Conservation (phyloP, 2,888 invertebrate species). For the Hypomecis atomaria region DNA sequence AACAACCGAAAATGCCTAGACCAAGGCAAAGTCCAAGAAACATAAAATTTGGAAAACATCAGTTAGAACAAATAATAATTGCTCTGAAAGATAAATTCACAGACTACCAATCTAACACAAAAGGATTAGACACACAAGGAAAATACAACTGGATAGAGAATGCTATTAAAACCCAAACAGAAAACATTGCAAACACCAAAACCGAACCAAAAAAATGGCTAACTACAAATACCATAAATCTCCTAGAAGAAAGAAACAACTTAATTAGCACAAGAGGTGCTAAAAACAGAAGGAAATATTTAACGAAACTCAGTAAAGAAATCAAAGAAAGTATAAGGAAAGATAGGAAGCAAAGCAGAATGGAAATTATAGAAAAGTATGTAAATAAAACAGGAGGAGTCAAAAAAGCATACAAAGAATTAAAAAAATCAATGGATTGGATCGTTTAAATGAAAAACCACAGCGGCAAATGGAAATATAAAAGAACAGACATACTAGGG, state of each 20-base stretch:
- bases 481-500: background rate
- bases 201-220: background rate
- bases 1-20: constrained; percentile 41
- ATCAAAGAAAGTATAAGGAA: constrained; percentile 2
- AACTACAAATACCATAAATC: too few species aligned
- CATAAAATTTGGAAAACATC: constrained; percentile 28
- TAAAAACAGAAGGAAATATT: background rate
- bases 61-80: constrained; percentile 33
- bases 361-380: background rate
- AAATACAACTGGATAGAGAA: constrained; percentile 31
- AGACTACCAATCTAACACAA: constrained; percentile 22
- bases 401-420: background rate
- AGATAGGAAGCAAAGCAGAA: background rate
- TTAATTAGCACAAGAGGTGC: background rate
- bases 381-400: background rate
- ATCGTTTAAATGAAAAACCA: constrained; percentile 6
- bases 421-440: background rate
- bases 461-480: background rate
- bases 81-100: constrained; percentile 1
- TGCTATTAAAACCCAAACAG: background rate
- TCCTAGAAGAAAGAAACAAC: background rate
- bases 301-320: constrained; percentile 4
- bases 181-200: too few species aligned
- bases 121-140: constrained; percentile 32
- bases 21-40: constrained; percentile 34